Evolutionary conservation across 2,888 invertebrate species (phyloP), one percentile per base, ranked within the genome.

Genomic region (Parochlus steinenii): DNA sequence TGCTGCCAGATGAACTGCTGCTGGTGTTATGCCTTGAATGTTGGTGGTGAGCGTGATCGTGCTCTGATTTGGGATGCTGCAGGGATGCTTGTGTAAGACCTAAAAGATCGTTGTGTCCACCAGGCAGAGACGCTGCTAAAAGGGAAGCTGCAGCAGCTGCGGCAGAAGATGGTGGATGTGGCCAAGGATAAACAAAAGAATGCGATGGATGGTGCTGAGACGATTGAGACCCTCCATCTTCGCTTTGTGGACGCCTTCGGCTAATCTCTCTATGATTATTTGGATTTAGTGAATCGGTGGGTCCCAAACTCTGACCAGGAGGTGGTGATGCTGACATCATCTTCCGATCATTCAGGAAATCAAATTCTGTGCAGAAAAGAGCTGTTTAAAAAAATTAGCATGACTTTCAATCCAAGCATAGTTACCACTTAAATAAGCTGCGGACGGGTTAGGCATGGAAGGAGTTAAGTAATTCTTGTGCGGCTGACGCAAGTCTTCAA

Each of bases 371-470:
- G 28, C 11, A 3, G 22, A 6, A 20, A 22, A 23, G 12, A 26
- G 12, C 16, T 29, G 6, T 26, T 10, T 20, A 31, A 14, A 38
- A 25, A 33, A 22, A 32, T 26, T 31, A 19, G 17, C 17, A 11
- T 29, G 24, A 33, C 3, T 23, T n/a, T 18, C 3, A 44, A 57
- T 57, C 45, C 56, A 47, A n/a, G n/a, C 43, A 54, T 25, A 11
- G n/a, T 34, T 32, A 39, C 39, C 41, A 30, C 55, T 44, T 23
- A 50, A 46, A 38, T 54, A 52, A 14, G 51, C 79, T 31, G 80
- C 77, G n/a, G n/a, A n/a, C 31, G 81, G 78, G 30, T 81, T 79
- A 25, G 81, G 78, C 33, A 75, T 62, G 45, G 79, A 76, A 50
- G 65, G 49, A 41, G 69, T 70, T 39, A 71, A 61, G 31, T 69